Evolutionary conservation across 2,888 invertebrate species (phyloP), one percentile per base, ranked within the genome.

Genomic region (Macropis europaea): DNA sequence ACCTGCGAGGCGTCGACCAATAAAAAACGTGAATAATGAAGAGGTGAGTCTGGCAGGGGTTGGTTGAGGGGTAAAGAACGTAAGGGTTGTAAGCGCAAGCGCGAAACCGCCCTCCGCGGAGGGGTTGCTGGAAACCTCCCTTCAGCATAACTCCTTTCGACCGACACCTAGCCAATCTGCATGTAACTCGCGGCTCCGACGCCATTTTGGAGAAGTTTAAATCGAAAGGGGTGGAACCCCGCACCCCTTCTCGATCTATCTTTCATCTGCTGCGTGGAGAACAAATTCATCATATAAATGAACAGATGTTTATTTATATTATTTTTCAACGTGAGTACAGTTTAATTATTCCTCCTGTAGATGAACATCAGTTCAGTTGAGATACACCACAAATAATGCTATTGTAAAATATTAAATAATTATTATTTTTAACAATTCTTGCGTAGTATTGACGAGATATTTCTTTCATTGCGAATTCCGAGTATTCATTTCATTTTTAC

Each of bases 131-230:
- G 82, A 77, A 79, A 80, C 79, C 73, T 81, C 84, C 83, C 81
- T 79, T 79, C 78, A 73, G 63, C 76, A 85, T 83, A 84, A 84
- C 83, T 85, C 84, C 81, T 76, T 79, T 82, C 76, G 64, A 72
- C 81, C 81, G 85, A 83, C 84, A 85, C 84, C 84, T 84, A 86
- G 81, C 88, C 88, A 89, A 90, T 90, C 90, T 90, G 90, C 90
- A 90, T 90, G 89, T 77, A 73, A 81, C 76, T 70, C 76, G 71
- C 79, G 70, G 43, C 56, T 54, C 43, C 43, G 75, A 57, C 88
- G 88, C 89, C 89, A 89, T 89, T 89, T 89, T 88, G 84, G 76
- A 59, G 26, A 40, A 79, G 57, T 88, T 86, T 86, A 87, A 86
- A 86, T 59, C 79, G 60, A 66, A 60, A 75, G 82, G 79, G 79